Evolutionary conservation across 2,113 vertebrate species (phyloP).

Genomic region (Crotalus tigris): DNA sequence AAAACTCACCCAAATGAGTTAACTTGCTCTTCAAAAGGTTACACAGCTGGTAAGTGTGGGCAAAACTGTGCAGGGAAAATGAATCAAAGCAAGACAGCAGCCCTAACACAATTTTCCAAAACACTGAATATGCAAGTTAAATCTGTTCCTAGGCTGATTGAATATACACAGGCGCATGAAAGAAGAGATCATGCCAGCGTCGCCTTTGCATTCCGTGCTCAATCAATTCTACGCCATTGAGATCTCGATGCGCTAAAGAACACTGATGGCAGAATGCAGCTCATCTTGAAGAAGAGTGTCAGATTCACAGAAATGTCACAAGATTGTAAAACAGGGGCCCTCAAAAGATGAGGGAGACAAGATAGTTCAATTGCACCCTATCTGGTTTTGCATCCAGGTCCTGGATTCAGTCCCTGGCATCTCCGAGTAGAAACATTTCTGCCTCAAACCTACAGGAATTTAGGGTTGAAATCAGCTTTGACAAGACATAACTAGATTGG

Average conservation of each 20-base stretch:
- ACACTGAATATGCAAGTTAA: conserved; percentile 57
- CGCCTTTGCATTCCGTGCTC: conserved; percentile 42
- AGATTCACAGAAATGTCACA: conserved; percentile 33
- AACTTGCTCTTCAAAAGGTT: conserved; percentile 57
- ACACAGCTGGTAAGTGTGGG: conserved; percentile 61
- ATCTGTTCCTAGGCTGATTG: conserved; percentile 64
- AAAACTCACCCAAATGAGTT: conserved; percentile 59
- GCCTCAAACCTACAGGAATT: background rate
- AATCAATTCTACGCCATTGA: conserved; percentile 27
- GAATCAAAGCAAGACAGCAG: conserved; percentile 56
- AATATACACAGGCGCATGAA: conserved; percentile 54
- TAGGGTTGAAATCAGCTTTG: background rate
- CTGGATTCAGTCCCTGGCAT: background rate
- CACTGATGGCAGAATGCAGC: background rate
- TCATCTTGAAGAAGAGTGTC: conserved; percentile 46
- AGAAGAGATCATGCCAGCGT: conserved; percentile 39
- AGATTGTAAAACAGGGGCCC: background rate
- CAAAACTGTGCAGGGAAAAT: conserved; percentile 61
- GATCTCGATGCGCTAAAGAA: conserved; percentile 45
- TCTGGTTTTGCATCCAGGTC: background rate
- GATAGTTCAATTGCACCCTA: background rate
- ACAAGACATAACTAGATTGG: background rate
- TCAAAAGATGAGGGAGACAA: background rate
- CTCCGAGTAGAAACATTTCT: background rate
- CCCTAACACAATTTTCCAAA: conserved; percentile 64